phyloP scores from a whole-genome alignment of 2,888 invertebrate genomes.

The Tiphia femorata region DNA sequence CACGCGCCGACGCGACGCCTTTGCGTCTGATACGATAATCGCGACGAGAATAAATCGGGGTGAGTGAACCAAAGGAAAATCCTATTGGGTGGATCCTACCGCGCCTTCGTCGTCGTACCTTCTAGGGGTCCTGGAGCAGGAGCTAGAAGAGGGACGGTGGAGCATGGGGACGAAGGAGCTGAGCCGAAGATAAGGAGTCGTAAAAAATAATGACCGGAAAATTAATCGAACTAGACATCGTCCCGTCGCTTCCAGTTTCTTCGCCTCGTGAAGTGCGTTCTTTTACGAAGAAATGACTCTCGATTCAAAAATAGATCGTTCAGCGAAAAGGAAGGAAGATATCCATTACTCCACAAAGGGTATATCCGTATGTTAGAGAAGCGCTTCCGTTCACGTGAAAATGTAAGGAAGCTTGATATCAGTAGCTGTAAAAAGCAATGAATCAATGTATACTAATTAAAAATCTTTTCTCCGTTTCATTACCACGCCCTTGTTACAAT shows the following conservation, averaged over 20 bases:
- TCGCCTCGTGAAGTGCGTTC: constrained; percentile 52
- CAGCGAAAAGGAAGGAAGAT: too few species aligned
- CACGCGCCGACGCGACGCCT: constrained; percentile 32
- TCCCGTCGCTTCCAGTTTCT: constrained; percentile 59
- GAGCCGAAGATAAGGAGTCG: constrained; percentile 59
- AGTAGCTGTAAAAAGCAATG: too few species aligned
- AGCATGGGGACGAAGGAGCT: constrained; percentile 22
- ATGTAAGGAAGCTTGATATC: too few species aligned
- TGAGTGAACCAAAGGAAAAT: constrained; percentile 24
- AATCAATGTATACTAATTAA: too few species aligned
- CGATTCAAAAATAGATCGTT: background rate
- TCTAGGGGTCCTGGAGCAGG: constrained; percentile 20
- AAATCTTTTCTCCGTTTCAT: too few species aligned
- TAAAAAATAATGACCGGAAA: constrained; percentile 68
- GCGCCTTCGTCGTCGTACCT: background rate
- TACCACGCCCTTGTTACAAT: too few species aligned
- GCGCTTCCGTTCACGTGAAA: too few species aligned
- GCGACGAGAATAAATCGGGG: constrained; percentile 29
- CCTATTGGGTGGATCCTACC: constrained; percentile 1
- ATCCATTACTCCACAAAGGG: too few species aligned
- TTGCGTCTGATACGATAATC: constrained; percentile 50
- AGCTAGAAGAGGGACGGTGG: constrained; percentile 10
- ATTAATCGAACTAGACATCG: constrained; percentile 67
- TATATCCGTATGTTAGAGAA: too few species aligned
- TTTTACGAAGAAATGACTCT: background rate